Evolutionary conservation across 2,888 invertebrate genomes (phyloP), one percentile per base, ranked within the genome.

Genomic region (Serripes groenlandicus): DNA sequence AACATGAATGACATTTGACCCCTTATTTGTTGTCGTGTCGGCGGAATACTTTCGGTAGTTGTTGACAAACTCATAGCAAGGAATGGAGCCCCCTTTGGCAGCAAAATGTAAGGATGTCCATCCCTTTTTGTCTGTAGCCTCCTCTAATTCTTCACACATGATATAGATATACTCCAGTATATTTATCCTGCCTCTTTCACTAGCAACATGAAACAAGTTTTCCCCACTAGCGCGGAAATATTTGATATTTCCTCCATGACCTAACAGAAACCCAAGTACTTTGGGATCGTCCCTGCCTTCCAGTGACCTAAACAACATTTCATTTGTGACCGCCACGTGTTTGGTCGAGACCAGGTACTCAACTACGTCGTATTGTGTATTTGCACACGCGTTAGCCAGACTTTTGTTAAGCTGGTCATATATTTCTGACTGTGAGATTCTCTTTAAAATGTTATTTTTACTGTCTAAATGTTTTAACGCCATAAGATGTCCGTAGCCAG

Each of bases 161-260:
- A 66, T 66, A n/a, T 42, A 66, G 21, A 66, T 66, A 28, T 66
- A 66, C 34, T 66, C 66, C 15, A 66, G 23, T 21, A 66, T 66
- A n/a, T 66, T 66, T 1, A 42, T 23, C 23, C 42, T 66, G 3
- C 66, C 66, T 35, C 42, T 37, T 15, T 11, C 37, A 23, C 66
- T 42, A 7, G 66, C 66, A 23, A 66, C 42, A 42, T 66, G 66
- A 28, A 66, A 66, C 37, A 42, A 23, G 66, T 66, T 66, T 42
- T 66, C 42, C 11, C 66, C 66, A 28, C 26, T 35, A 5, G 42
- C 42, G 3, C 66, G 34, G 9, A 34, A 34, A 11, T 37, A 37
- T 66, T 66, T 66, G 26, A 66, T 42, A 28, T 66, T 28, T 42
- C 35, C 66, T 26, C 66, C 66, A 7, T 66, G 30, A 18, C 42